These are phyloP conservation scores for Alligator sinensis DNA, from an alignment of 2,113 vertebrate species.

Conservation along the genomic window DNA sequence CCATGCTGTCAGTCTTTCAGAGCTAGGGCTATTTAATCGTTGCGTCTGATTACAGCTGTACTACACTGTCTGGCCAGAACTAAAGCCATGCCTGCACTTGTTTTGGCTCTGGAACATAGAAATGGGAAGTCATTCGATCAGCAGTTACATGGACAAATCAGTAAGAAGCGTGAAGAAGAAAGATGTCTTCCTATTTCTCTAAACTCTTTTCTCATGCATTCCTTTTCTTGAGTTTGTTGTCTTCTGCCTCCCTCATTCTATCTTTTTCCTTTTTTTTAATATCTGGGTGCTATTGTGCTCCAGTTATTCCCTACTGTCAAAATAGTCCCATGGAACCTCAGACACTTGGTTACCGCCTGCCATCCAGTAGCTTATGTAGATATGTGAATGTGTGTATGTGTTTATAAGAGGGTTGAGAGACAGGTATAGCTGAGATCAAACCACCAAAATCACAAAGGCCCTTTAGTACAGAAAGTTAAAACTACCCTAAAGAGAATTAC, in stretches of 20 bases:
- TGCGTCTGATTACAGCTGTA: constrained; percentile 28
- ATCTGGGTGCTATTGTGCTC: not conserved
- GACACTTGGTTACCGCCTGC: not conserved
- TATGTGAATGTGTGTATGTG: no score
- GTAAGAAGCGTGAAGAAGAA: not conserved
- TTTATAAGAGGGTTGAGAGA: not conserved
- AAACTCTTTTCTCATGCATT: not conserved
- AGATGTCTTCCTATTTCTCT: not conserved
- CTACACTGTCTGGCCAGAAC: constrained; percentile 38
- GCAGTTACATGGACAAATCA: not conserved
- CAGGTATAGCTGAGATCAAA: not conserved
- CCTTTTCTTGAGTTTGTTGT: not conserved
- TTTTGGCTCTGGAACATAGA: not conserved
- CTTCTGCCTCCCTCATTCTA: not conserved
- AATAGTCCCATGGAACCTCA: not conserved
- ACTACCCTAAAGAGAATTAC: no score
- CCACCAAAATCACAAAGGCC: not conserved
- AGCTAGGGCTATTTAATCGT: not conserved
- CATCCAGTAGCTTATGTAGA: no score
- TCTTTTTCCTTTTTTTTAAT: not conserved
- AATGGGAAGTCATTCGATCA: not conserved
- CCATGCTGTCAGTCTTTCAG: constrained; percentile 20
- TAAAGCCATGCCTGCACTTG: constrained; percentile 19
- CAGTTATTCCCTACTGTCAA: not conserved
- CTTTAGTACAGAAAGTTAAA: no score